phyloP scores from a whole-genome alignment of 2,888 invertebrate species.

The Thecophora atra region DNA sequence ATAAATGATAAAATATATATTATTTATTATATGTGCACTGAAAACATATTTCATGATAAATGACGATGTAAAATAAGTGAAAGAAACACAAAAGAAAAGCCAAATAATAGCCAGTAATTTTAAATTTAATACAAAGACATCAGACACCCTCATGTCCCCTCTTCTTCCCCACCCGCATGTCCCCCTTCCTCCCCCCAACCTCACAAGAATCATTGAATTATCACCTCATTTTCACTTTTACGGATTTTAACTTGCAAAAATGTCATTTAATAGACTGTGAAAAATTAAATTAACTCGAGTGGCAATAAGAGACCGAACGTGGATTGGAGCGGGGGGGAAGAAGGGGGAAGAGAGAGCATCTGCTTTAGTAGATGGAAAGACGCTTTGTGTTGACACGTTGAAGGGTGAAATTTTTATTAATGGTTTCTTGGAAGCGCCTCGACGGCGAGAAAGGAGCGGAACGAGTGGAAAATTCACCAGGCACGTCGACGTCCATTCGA shows the following conservation, averaged over 20 bases:
- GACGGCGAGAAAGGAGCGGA: background rate
- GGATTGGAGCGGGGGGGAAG: background rate
- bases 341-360: background rate
- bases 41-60: too few species aligned
- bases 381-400: background rate
- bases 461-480: background rate
- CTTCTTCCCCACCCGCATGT: background rate
- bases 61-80: too few species aligned
- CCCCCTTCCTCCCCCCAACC: background rate
- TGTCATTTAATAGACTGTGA: slow-evolving; percentile 38
- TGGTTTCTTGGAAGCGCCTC: background rate
- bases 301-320: background rate
- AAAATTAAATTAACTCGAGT: slow-evolving; percentile 39
- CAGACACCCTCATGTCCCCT: background rate
- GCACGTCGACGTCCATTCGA: slow-evolving; percentile 12
- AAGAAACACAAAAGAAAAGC: too few species aligned
- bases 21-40: too few species aligned
- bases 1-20: too few species aligned
- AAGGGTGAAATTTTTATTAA: slow-evolving; percentile 16
- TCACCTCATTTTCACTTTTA: slow-evolving; percentile 11
- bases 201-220: background rate
- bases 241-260: slow-evolving; percentile 29
- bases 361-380: background rate
- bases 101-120: background rate
- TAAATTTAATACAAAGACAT: background rate